Evolutionary conservation across 2,113 vertebrate species (phyloP).

Genomic region (Ranitomeya variabilis): DNA sequence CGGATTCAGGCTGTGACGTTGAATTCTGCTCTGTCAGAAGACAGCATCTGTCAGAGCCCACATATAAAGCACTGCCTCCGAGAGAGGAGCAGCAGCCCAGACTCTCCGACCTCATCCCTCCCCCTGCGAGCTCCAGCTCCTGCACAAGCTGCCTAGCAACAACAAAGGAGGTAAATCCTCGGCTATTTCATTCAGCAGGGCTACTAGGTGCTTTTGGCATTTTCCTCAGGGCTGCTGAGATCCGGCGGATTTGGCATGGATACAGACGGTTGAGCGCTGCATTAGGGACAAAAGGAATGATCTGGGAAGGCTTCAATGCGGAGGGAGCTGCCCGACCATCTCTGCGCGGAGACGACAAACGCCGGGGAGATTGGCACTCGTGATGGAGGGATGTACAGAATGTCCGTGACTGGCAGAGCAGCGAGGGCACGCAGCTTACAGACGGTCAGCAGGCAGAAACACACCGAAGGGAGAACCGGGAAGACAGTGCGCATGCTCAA

Average conservation of each 20-base stretch:
- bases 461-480: constrained; percentile 67
- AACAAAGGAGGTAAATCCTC: constrained; percentile 67
- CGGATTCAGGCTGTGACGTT: constrained; percentile 80
- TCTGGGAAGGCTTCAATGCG: constrained; percentile 62
- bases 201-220: constrained; percentile 63
- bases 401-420: constrained; percentile 64
- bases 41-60: constrained; percentile 84
- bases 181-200: constrained; percentile 61
- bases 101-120: constrained; percentile 66
- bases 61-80: constrained; percentile 81
- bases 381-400: constrained; percentile 62
- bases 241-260: constrained; percentile 70
- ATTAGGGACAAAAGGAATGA: constrained; percentile 62
- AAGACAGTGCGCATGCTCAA: constrained; percentile 76
- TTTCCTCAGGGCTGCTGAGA: constrained; percentile 60
- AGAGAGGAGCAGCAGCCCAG: constrained; percentile 66
- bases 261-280: constrained; percentile 72
- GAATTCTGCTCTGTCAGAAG: constrained; percentile 84
- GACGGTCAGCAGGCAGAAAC: constrained; percentile 74
- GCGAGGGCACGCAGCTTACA: constrained; percentile 67
- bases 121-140: constrained; percentile 62
- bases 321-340: constrained; percentile 59
- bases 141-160: constrained; percentile 77
- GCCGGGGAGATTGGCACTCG: constrained; percentile 65
- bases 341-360: constrained; percentile 34